Conservation (phyloP, 2,113 vertebrate species). For the Pyxicephalus adspersus region DNA sequence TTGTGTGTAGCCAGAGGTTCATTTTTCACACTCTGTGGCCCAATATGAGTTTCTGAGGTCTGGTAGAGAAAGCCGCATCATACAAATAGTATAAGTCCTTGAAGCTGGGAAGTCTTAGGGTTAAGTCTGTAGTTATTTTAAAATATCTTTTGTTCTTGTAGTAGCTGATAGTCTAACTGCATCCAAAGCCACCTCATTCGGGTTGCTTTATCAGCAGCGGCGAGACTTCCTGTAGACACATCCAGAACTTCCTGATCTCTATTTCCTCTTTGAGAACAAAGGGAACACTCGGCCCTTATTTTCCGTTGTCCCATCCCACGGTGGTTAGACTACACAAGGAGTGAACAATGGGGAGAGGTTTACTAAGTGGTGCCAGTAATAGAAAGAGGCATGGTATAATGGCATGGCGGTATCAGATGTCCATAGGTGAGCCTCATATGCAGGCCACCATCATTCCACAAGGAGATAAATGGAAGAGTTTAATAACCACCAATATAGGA, state of each 20-base stretch:
- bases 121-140: slow-evolving; percentile 8
- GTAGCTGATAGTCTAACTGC: slow-evolving; percentile 8
- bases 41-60: too few species aligned
- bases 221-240: slow-evolving; percentile 45
- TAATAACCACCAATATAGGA: too few species aligned
- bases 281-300: slow-evolving; percentile 34
- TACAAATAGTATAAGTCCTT: too few species aligned
- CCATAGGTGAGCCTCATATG: too few species aligned
- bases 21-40: too few species aligned
- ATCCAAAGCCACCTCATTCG: slow-evolving; percentile 19
- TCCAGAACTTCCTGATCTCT: slow-evolving; percentile 45
- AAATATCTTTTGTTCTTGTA: slow-evolving; percentile 26
- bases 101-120: too few species aligned
- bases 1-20: too few species aligned
- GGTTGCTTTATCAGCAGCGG: slow-evolving; percentile 36
- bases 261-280: slow-evolving; percentile 51
- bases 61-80: too few species aligned
- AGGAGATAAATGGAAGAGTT: too few species aligned
- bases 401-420: too few species aligned
- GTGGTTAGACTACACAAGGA: not conserved
- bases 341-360: slow-evolving; percentile 7
- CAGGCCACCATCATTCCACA: too few species aligned
- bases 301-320: slow-evolving; percentile 17
- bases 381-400: not conserved
- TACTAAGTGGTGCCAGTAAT: not conserved